A percentile compares a stretch with the other conserved stretches of the same genome.
Conservation (phyloP, 2,113 vertebrate genomes). For the Perccottus glenii region DNA sequence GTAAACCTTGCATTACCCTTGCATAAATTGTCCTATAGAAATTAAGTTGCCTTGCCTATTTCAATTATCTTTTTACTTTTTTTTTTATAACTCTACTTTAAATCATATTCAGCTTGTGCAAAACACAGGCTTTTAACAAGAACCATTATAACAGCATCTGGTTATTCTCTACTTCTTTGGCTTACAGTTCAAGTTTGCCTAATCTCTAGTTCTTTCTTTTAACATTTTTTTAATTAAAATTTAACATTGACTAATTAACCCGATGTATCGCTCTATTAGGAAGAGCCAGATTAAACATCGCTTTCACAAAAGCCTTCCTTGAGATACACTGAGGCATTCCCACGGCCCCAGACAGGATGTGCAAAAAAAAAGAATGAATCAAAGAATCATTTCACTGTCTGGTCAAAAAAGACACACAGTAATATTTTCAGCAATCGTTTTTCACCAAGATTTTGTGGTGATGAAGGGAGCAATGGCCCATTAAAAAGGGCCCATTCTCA, state of each 20-base stretch:
- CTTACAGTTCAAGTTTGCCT: too few relatives aligned
- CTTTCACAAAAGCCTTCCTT: constrained; percentile 1
- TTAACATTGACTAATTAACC: background rate
- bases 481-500: background rate
- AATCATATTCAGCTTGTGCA: too few relatives aligned
- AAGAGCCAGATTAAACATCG: background rate
- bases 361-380: background rate
- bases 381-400: background rate
- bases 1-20: too few relatives aligned
- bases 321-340: background rate
- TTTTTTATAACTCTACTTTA: too few relatives aligned
- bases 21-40: too few relatives aligned
- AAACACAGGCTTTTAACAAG: too few relatives aligned
- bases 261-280: background rate
- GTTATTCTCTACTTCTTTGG: too few relatives aligned
- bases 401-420: background rate
- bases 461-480: background rate
- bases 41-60: too few relatives aligned
- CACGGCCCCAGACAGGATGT: constrained; percentile 1
- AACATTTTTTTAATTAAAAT: too few relatives aligned
- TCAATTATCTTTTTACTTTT: too few relatives aligned
- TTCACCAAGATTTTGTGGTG: background rate
- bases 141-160: too few relatives aligned
- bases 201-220: too few relatives aligned
- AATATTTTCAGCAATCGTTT: background rate